These are phyloP conservation scores for Schrankia costaestrigalis DNA, from an alignment of 2,888 invertebrate species.

Conservation along the genomic window DNA sequence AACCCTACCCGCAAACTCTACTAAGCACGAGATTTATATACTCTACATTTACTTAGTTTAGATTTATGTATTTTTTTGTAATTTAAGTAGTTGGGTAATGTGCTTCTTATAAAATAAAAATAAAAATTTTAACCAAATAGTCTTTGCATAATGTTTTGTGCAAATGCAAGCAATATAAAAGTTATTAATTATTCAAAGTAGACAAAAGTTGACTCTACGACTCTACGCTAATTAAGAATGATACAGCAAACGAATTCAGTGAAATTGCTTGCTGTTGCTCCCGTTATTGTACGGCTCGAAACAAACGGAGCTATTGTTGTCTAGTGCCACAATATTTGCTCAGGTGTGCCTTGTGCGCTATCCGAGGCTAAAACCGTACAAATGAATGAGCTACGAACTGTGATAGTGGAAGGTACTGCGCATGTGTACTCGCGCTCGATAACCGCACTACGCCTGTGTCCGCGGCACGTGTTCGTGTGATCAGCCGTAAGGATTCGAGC, in stretches of 20 bases:
- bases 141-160: too few relatives aligned
- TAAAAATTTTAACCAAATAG: too few relatives aligned
- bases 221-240: slow-evolving; percentile 14
- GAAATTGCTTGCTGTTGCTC: slow-evolving; percentile 19
- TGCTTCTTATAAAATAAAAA: too few relatives aligned
- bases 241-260: slow-evolving; percentile 16
- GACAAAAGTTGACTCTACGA: too few relatives aligned
- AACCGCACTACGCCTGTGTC: slow-evolving; percentile 67
- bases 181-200: too few relatives aligned
- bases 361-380: slow-evolving; percentile 48
- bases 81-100: too few relatives aligned
- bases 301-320: slow-evolving; percentile 62
- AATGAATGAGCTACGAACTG: slow-evolving; percentile 64
- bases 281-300: slow-evolving; percentile 52
- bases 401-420: slow-evolving; percentile 50
- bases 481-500: slow-evolving; percentile 40
- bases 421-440: slow-evolving; percentile 75
- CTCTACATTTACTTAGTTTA: too few relatives aligned
- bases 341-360: slow-evolving; percentile 64
- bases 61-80: too few relatives aligned
- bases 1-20: too few relatives aligned
- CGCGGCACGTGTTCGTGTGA: slow-evolving; percentile 63
- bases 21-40: too few relatives aligned
- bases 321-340: slow-evolving; percentile 69
- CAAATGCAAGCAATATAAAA: too few relatives aligned